phyloP scores from a whole-genome alignment of 1,140 invertebrate genomes.

The Philotrypesis tridentata region DNA sequence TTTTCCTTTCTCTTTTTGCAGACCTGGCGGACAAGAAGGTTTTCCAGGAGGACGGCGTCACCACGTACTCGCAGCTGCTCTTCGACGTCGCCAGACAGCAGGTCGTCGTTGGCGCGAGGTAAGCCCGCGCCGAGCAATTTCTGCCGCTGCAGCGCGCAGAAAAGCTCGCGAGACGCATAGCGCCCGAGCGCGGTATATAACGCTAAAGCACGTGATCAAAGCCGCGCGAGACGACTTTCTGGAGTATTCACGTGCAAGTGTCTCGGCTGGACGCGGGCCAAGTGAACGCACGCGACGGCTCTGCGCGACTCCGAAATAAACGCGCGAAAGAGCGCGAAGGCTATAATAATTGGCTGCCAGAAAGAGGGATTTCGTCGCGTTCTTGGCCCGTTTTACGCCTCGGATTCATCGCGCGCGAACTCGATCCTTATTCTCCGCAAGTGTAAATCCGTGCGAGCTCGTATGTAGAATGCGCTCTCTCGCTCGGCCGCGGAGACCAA shows the following conservation, averaged over 20 bases:
- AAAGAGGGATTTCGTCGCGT: not conserved
- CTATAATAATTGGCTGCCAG: not conserved
- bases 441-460: too few relatives aligned
- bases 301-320: slow-evolving; percentile 16
- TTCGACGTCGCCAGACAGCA: slow-evolving; percentile 89
- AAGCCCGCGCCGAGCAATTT: too few relatives aligned
- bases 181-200: too few relatives aligned
- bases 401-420: not conserved
- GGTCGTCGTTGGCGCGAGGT: slow-evolving; percentile 87
- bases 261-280: slow-evolving; percentile 16
- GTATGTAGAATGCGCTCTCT: too few relatives aligned
- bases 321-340: not conserved
- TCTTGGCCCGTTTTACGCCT: slow-evolving; percentile 23
- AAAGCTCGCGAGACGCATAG: too few relatives aligned
- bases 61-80: slow-evolving; percentile 84
- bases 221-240: not conserved
- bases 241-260: not conserved
- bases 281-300: too few relatives aligned
- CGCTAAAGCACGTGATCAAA: not conserved
- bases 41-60: slow-evolving; percentile 77
- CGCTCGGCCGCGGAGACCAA: not conserved
- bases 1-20: slow-evolving; percentile 53
- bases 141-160: too few relatives aligned
- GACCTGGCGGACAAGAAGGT: slow-evolving; percentile 60
- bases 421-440: too few relatives aligned